Conservation (phyloP, 2,888 invertebrate genomes). For the Rhyacophila evoluta region DNA sequence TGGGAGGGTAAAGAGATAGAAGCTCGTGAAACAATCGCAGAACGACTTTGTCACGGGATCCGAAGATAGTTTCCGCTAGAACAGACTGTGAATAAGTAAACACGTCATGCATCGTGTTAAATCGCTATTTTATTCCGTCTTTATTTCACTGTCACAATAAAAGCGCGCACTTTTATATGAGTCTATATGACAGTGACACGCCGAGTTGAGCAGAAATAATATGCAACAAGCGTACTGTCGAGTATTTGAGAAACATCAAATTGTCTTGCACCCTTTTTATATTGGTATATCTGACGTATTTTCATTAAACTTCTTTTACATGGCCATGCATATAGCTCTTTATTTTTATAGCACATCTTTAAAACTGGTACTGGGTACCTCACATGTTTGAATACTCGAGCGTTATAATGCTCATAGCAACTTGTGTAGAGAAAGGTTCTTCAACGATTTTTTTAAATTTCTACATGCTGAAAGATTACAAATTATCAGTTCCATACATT, state of each 20-base stretch:
- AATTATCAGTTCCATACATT: no score
- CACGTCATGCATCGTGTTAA: slow-evolving; percentile 35
- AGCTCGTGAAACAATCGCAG: background rate
- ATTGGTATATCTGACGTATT: no score
- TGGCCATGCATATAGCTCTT: no score
- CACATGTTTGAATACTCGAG: no score
- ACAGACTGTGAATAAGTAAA: slow-evolving; percentile 27
- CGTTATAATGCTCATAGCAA: no score
- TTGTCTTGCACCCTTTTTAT: background rate
- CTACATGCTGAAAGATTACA: no score
- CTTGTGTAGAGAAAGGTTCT: no score
- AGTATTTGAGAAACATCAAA: background rate
- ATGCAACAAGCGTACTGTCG: background rate
- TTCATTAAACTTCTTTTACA: no score
- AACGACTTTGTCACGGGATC: background rate
- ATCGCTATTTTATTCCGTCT: slow-evolving; percentile 35
- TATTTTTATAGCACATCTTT: no score
- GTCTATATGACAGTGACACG: background rate
- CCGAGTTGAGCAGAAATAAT: slow-evolving; percentile 1
- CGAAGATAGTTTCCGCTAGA: background rate
- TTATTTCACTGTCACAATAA: slow-evolving; percentile 34
- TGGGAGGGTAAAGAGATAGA: no score
- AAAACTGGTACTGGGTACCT: no score
- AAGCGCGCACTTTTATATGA: slow-evolving; percentile 10
- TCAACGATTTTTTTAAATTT: no score